phyloP scores from a whole-genome alignment of 2,113 vertebrate species.

The Melospiza georgiana region DNA sequence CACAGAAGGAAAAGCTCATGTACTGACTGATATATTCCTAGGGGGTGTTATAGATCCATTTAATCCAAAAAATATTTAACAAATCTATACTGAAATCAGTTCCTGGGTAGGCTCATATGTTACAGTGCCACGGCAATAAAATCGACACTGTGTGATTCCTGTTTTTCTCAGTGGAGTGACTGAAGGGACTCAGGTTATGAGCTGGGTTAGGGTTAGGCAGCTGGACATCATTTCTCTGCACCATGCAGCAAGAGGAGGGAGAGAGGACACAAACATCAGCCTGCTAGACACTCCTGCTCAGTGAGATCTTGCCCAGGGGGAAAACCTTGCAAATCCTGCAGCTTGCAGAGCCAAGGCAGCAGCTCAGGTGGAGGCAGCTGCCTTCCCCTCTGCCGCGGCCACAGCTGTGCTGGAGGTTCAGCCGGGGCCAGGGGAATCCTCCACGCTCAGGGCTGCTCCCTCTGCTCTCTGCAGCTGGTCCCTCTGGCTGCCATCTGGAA shows the following conservation, averaged over 20 bases:
- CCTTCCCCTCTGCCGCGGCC: background rate
- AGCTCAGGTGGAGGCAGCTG: accelerated
- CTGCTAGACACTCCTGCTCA: background rate
- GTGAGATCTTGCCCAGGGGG: background rate
- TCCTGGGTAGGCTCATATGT: background rate
- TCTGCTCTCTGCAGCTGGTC: conserved; percentile 26
- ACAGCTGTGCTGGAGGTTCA: background rate
- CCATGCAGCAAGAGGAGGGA: background rate
- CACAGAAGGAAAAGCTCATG: background rate
- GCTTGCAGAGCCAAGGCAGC: background rate
- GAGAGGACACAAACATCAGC: background rate
- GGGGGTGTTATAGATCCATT: background rate
- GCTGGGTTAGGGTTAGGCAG: background rate
- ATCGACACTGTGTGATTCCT: background rate
- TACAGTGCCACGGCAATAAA: background rate
- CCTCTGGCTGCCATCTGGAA: conserved; percentile 22
- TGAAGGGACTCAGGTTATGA: background rate
- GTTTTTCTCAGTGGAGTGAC: background rate
- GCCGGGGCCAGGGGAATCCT: background rate
- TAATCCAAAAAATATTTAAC: background rate
- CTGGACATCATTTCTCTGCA: background rate
- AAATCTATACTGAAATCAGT: background rate
- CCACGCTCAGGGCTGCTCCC: background rate
- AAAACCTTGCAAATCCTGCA: background rate
- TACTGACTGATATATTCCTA: background rate